Evolutionary conservation across 2,888 invertebrate species (phyloP).

Genomic region (Iselma pallidipennis): DNA sequence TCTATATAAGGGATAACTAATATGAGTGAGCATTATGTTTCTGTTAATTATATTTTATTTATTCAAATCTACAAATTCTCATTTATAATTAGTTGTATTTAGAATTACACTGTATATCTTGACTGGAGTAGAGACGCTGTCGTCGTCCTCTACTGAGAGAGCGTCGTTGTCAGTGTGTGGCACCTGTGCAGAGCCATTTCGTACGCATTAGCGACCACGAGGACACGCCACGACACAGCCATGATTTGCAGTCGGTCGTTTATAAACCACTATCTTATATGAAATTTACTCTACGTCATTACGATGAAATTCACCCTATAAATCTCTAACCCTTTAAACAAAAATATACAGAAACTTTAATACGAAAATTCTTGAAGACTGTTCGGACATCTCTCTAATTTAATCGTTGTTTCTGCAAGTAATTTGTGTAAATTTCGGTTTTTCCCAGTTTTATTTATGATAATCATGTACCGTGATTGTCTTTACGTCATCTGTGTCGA

Average conservation of each 20-base stretch:
- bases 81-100: neutral
- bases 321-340: neutral
- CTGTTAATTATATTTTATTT: neutral
- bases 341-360: no score
- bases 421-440: no score
- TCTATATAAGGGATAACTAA: neutral
- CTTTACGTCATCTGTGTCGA: slow-evolving; percentile 2
- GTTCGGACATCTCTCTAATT: no score
- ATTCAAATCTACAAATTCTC: neutral
- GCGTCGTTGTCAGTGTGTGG: slow-evolving; percentile 18
- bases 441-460: neutral
- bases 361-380: no score
- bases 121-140: neutral
- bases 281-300: neutral
- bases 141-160: neutral
- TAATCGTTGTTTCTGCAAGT: no score
- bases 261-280: slow-evolving; percentile 10
- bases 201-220: slow-evolving; percentile 28
- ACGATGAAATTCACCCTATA: slow-evolving; percentile 5
- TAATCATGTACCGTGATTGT: slow-evolving; percentile 1
- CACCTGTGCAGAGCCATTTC: slow-evolving; percentile 27
- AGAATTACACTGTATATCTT: no score
- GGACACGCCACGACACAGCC: slow-evolving; percentile 24
- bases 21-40: neutral
- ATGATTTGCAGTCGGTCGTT: slow-evolving; percentile 27